Evolutionary conservation across 2,888 invertebrate species (phyloP).

Genomic region (Actias luna): DNA sequence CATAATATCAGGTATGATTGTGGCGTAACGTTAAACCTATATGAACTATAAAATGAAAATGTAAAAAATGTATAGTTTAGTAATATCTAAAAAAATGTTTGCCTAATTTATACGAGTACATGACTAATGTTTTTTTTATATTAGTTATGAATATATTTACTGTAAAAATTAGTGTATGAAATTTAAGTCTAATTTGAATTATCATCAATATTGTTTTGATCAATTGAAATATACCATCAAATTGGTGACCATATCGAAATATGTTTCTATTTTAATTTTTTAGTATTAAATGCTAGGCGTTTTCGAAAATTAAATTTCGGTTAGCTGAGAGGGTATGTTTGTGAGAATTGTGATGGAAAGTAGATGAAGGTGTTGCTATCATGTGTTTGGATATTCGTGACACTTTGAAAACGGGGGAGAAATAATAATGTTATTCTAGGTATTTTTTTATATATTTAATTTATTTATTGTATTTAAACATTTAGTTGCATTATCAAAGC

Average conservation of each 20-base stretch:
- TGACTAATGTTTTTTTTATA: no score
- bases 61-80: no score
- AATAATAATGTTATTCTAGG: neutral
- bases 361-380: neutral
- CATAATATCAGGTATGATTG: no score
- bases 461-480: no score
- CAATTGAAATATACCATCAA: neutral
- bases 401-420: neutral
- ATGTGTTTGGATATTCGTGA: neutral
- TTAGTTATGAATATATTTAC: no score
- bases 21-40: no score
- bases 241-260: neutral
- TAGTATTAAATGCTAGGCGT: conserved; percentile 9
- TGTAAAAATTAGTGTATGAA: neutral
- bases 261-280: neutral
- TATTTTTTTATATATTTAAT: neutral
- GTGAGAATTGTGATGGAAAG: neutral
- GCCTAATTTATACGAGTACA: no score
- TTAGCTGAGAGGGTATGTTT: neutral
- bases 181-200: no score
- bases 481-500: no score
- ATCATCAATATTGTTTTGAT: no score
- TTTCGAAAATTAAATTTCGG: neutral
- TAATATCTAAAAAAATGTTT: no score
- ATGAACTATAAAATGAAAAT: no score